phyloP scores from a whole-genome alignment of 2,888 invertebrate genomes.

The Synergus japonicus region DNA sequence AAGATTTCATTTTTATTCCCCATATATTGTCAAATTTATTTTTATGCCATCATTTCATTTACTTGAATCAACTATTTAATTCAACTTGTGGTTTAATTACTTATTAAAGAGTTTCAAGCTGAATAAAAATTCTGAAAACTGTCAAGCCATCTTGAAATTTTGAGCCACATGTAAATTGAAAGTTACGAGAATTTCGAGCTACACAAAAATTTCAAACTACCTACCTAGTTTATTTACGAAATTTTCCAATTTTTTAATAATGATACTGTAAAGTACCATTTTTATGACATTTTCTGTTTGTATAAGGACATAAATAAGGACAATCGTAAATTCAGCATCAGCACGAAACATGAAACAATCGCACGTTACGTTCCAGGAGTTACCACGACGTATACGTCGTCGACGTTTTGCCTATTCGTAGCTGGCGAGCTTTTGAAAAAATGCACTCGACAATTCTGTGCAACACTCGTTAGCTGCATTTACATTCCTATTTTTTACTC shows the following conservation, averaged over 20 bases:
- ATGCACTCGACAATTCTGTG: conserved; percentile 8
- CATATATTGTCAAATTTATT: not conserved
- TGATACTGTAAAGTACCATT: not conserved
- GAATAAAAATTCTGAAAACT: no score
- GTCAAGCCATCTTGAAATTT: no score
- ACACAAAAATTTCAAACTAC: no score
- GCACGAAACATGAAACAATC: not conserved
- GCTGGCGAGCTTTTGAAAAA: not conserved
- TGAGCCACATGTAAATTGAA: not conserved
- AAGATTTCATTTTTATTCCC: not conserved
- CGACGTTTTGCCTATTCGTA: not conserved
- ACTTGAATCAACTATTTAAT: not conserved
- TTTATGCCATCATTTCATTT: not conserved
- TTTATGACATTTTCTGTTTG: no score
- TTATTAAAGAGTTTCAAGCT: not conserved
- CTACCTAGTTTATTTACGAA: no score
- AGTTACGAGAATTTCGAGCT: no score
- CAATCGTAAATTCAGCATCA: conserved; percentile 19
- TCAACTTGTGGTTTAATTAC: not conserved
- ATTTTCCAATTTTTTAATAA: not conserved
- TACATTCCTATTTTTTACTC: conserved; percentile 13
- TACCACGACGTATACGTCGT: not conserved
- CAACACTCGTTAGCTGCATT: conserved; percentile 16
- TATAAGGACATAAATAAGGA: conserved; percentile 5
- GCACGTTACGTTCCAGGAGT: conserved; percentile 15